These are phyloP conservation scores for Cranoglanis bouderius DNA, from an alignment of 2,113 vertebrate species.

Conservation along the genomic window DNA sequence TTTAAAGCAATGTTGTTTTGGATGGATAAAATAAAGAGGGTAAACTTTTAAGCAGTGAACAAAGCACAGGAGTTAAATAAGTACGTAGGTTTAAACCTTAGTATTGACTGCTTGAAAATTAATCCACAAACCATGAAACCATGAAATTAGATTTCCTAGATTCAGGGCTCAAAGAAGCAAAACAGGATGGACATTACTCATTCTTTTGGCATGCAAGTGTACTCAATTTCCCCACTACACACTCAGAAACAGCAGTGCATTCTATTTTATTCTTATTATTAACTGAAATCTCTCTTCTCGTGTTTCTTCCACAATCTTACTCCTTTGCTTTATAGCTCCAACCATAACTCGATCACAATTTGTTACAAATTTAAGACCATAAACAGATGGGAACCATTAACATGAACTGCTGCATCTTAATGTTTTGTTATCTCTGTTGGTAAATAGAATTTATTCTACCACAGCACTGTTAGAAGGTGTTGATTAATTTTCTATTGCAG, in stretches of 20 bases:
- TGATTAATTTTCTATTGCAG: background rate
- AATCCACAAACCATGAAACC: conserved; percentile 16
- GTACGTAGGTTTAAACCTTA: conserved; percentile 9
- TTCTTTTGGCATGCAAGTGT: background rate
- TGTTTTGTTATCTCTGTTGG: background rate
- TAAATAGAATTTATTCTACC: background rate
- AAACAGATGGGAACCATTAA: background rate
- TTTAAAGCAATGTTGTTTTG: background rate
- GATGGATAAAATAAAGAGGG: background rate
- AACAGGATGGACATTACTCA: conserved; percentile 14
- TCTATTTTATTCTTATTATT: background rate
- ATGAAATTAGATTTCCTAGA: conserved; percentile 38
- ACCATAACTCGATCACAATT: background rate
- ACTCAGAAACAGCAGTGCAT: background rate
- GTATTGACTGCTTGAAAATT: background rate
- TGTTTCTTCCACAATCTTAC: background rate
- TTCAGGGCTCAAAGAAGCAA: conserved; percentile 18
- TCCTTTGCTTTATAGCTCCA: background rate
- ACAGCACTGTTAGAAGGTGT: background rate
- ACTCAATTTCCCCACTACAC: background rate
- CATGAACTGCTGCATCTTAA: background rate
- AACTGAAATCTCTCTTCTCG: background rate
- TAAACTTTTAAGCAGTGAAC: background rate
- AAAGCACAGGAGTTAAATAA: background rate
- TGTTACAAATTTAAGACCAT: background rate